A percentile compares a stretch with the other conserved stretches of the same genome.
These are phyloP conservation scores for Lycodopsis pacificus DNA, from an alignment of 2,797 vertebrate species.

Conservation along the genomic window DNA sequence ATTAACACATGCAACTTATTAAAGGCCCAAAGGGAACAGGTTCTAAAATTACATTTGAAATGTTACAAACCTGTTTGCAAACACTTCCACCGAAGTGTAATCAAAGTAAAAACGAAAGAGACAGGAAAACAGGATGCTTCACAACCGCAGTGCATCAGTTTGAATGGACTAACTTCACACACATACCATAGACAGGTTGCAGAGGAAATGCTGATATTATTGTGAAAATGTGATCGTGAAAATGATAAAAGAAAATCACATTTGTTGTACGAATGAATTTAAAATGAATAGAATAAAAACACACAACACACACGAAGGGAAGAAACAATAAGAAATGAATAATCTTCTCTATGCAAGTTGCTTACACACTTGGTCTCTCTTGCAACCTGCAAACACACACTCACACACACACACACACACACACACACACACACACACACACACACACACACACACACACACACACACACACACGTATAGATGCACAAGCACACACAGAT, in stretches of 20 bases:
- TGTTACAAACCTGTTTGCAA: conserved; percentile 15
- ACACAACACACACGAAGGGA: background rate
- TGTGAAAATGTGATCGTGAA: conserved; percentile 4
- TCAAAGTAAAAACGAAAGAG: conserved; percentile 8
- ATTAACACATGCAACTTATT: background rate
- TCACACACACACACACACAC: background rate
- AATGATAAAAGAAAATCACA: background rate
- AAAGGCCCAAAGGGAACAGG: background rate
- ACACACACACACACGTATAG: conserved; percentile 14
- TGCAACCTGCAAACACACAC: conserved; percentile 41
- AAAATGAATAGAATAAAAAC: background rate
- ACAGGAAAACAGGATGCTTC: conserved; percentile 63
- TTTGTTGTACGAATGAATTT: background rate
- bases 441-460: too few species aligned
- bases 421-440: conserved; percentile 28
- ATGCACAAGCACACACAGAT: conserved; percentile 25
- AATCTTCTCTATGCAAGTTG: background rate
- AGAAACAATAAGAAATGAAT: background rate
- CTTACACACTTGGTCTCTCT: background rate
- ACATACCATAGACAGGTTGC: conserved; percentile 34
- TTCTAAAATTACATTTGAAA: background rate
- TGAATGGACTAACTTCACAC: conserved; percentile 47
- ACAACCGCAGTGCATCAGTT: conserved; percentile 43
- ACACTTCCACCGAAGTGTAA: conserved; percentile 24
- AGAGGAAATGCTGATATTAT: conserved; percentile 36